These are phyloP conservation scores for Hydropotes inermis DNA, from an alignment of 2,113 vertebrate species.

Conservation along the genomic window DNA sequence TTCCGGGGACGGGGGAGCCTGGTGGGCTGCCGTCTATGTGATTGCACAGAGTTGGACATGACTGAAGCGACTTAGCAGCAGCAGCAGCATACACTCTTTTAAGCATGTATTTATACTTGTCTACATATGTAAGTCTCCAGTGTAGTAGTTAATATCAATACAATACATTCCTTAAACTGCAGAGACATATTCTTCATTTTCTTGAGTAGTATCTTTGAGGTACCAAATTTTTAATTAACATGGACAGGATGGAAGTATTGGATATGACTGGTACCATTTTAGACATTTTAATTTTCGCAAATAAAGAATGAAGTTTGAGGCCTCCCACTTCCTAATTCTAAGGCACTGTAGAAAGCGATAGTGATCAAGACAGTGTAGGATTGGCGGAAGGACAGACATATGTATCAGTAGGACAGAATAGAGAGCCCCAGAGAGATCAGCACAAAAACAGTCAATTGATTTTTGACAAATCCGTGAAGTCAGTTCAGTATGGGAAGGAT, in stretches of 20 bases:
- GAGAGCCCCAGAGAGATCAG: neutral
- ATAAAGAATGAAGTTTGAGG: neutral
- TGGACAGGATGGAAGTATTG: neutral
- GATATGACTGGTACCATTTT: neutral
- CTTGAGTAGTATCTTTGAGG: neutral
- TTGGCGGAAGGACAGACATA: neutral
- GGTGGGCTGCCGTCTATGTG: too few species aligned
- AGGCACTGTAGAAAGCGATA: neutral
- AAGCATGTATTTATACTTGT: neutral
- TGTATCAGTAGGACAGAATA: neutral
- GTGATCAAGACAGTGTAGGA: neutral
- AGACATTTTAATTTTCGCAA: neutral
- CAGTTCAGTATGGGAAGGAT: neutral
- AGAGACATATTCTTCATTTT: neutral
- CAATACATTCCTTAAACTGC: neutral
- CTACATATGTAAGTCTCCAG: neutral
- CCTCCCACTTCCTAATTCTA: neutral
- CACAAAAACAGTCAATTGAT: neutral
- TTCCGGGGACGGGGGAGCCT: too few species aligned
- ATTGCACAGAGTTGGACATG: too few species aligned
- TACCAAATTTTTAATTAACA: neutral
- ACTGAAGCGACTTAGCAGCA: too few species aligned
- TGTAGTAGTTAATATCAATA: neutral
- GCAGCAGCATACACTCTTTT: neutral
- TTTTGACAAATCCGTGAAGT: neutral